Base-by-base conservation (phyloP, 2,888 invertebrate genomes). In the Drosophila lacicola region DNA sequence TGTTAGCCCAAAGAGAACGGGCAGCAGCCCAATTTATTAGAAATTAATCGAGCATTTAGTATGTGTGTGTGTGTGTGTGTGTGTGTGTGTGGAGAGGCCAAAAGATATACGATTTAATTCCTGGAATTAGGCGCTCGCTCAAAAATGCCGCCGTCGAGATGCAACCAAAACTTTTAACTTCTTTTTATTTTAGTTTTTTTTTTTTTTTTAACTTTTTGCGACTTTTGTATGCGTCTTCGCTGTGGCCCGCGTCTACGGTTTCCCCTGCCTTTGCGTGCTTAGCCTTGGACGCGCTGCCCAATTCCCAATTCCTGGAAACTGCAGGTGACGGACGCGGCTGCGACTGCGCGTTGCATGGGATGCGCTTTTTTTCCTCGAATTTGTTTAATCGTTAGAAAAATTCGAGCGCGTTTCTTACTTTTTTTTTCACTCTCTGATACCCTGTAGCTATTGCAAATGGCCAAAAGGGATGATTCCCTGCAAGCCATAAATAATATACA, bases 321-420 rank as follows among this genome's bases (percentile, higher is more conserved):
- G 90, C 90, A 90, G 91, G 91, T 90, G 91, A 90, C 82, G 89
- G 65, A 58, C 61, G 56, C 78, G 53, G 55, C 68, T 73, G 79
- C 72, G 61, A 39, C 77, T 70, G 87, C 79, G 91, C 90, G 85
- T 83, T 83, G 83, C 83, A 83, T 80, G 83, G 63, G 83, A 83
- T 83, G 83, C 83, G 83, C 80, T 83, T 84, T 84, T 80, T 92
- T 92, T 92, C 92, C 89, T 86, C 90, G 92, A 92, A 92, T 92
- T 92, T 92, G 92, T 91, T 91, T 90, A 90, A 90, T 91, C 90
- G 88, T 86, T 91, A 91, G 91, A 90, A 90, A 90, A 89, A 91
- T 88, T 77, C 82, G 77, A 78, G 69, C 72, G 70, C 80, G 80
- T 63, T 36, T 29, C 10, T 25, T 45, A 25, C 11, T 34, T 13